A percentile compares a stretch with the other conserved stretches of the same genome.
Conservation (phyloP, 2,797 vertebrate genomes). For the Artibeus lituratus region DNA sequence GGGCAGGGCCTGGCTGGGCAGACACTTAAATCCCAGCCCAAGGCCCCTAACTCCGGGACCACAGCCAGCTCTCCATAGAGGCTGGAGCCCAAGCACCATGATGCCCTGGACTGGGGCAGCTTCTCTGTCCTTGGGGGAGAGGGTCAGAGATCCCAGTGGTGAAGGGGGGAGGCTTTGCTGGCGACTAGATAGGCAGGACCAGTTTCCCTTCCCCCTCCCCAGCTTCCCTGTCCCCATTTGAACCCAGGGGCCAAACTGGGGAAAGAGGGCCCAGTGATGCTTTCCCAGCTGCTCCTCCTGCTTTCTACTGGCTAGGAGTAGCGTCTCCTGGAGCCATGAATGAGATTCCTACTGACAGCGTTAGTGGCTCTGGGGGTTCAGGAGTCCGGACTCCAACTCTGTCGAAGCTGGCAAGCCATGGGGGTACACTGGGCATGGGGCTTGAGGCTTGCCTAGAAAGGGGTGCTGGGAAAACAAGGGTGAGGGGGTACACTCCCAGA, state of each 20-base stretch:
- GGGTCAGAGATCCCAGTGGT: conserved; percentile 23
- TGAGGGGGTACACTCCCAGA: neutral
- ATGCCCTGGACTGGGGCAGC: neutral
- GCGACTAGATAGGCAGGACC: neutral
- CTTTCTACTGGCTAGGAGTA: neutral
- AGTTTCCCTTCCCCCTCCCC: neutral
- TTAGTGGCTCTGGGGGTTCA: neutral
- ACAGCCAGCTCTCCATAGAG: neutral
- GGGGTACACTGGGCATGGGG: conserved; percentile 45
- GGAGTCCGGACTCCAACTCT: neutral
- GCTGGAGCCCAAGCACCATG: conserved; percentile 43
- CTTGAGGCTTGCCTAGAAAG: conserved; percentile 60
- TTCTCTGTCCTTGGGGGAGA: neutral
- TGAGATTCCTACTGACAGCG: neutral
- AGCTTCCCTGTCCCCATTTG: neutral
- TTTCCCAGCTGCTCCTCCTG: neutral
- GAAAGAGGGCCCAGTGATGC: neutral
- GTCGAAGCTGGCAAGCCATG: conserved; percentile 64
- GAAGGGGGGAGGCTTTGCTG: neutral
- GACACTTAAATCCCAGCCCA: neutral
- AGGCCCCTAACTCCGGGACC: neutral
- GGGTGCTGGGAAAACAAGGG: neutral
- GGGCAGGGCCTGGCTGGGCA: neutral
- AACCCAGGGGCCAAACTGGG: neutral
- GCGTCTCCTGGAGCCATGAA: neutral